Base-by-base conservation (phyloP, 2,797 vertebrate species). In the Neostethus bicornis region DNA sequence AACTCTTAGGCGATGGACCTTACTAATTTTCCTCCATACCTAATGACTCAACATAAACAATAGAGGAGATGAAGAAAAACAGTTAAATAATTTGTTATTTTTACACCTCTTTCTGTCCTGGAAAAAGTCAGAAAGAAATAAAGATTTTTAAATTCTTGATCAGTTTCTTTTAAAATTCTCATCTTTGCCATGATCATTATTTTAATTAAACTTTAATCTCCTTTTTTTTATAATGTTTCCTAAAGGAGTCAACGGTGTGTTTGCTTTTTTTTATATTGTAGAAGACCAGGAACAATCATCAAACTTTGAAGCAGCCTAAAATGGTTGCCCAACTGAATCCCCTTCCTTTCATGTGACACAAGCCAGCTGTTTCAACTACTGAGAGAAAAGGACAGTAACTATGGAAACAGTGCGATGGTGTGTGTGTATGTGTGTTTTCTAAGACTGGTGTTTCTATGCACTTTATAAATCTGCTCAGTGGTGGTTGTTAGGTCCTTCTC, bases 321-420 rank as follows among this genome's bases (percentile, higher is more conserved):
- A 44, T 50, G 45, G 58, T 35, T 28, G 34, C 45, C 51, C 47
- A 19, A 45, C 61, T 62, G 28, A 28, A 28, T 63, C 47, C 48
- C 34, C 57, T 63, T 75, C 66, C 52, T 29, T 55, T 75, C 77
- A 81, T 70, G 59, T 64, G 73, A 79, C 73, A 77, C 67, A 70
- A 84, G 58, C 77, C 78, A 82, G 74, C 67, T 80, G 71, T 68
- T 84, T 77, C 66, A 68, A 65, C 74, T 68, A 55, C 69, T 70
- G 77, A 79, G 72, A 79, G 79, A 75, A 75, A 67, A 67, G 66
- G 77, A 77, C 75, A 72, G 67, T 41, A 62, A 63, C 56, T 42
- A 73, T 51, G 41, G 39, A 48, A 64, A 73, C 51, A 70, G 57
- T 74, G 46, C 62, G 19, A 44, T 48, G 62, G 52, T 7, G 13